phyloP scores from a whole-genome alignment of 1,140 invertebrate species.

The Drosophila pseudoobscura region DNA sequence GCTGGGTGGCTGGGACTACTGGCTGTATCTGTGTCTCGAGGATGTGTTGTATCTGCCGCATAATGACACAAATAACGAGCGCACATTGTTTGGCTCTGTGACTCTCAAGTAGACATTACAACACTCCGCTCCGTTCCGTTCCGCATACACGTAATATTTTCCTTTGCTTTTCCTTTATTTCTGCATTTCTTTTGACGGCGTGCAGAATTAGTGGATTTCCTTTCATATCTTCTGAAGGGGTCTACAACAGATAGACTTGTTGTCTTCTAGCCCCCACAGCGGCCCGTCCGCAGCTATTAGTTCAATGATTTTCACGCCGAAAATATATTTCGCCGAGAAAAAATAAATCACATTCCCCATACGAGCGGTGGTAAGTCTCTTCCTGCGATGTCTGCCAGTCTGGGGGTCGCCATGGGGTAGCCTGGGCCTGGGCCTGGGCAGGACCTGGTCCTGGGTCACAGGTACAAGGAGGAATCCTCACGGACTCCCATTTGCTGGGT shows the following conservation, averaged over 20 bases:
- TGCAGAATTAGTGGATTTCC: constrained; percentile 73
- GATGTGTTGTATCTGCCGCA: constrained; percentile 60
- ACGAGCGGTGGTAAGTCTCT: constrained; percentile 49
- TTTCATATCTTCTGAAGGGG: constrained; percentile 58
- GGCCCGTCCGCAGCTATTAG: constrained; percentile 72
- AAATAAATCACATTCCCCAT: constrained; percentile 71
- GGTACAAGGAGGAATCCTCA: no score
- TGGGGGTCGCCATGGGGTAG: no score
- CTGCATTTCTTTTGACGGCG: constrained; percentile 47
- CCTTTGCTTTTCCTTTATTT: constrained; percentile 21
- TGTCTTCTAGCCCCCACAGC: constrained; percentile 20
- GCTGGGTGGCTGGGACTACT: not conserved
- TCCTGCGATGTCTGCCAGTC: constrained; percentile 18
- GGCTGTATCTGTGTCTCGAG: constrained; percentile 34
- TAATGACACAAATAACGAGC: constrained; percentile 82
- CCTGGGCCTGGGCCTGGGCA: no score
- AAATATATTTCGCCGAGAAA: constrained; percentile 40
- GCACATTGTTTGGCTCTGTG: constrained; percentile 64
- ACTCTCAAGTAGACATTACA: constrained; percentile 68
- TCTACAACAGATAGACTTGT: constrained; percentile 46
- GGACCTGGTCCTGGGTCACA: no score
- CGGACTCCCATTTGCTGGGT: no score
- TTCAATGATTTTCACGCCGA: constrained; percentile 81
- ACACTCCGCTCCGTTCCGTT: constrained; percentile 40
- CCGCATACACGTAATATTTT: constrained; percentile 72